These are phyloP conservation scores for Turdus rufiventris DNA, from an alignment of 2,113 vertebrate species.

Conservation along the genomic window DNA sequence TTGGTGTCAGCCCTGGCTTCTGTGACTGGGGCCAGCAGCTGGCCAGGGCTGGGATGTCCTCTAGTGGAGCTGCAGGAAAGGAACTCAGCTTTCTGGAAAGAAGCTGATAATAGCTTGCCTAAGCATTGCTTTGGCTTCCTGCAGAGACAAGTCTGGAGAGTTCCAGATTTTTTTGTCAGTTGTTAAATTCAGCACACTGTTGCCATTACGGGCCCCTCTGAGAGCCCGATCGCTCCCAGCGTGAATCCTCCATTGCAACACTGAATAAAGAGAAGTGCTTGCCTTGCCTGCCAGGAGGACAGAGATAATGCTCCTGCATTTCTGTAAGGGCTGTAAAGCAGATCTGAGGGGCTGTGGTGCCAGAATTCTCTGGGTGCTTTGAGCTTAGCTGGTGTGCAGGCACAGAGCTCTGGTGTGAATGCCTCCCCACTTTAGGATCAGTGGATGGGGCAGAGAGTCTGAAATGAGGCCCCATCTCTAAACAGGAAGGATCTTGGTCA, in stretches of 20 bases:
- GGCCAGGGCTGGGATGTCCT: not conserved
- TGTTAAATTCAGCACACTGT: constrained; percentile 42
- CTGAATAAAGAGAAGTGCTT: not conserved
- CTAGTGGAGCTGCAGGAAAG: not conserved
- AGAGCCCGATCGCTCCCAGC: constrained; percentile 27
- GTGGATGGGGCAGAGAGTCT: fast-evolving
- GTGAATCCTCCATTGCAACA: not conserved
- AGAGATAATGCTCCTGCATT: not conserved
- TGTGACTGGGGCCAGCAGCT: not conserved
- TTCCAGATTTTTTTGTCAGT: constrained; percentile 33
- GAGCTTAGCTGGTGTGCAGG: not conserved
- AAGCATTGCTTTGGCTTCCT: not conserved
- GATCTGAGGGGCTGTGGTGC: not conserved
- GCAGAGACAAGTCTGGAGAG: constrained; percentile 37
- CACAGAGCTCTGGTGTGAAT: not conserved
- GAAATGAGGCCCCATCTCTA: not conserved
- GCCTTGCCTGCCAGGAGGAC: not conserved
- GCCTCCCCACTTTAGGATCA: not conserved
- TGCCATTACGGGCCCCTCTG: not conserved
- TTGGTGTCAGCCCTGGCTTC: not conserved
- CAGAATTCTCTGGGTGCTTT: not conserved
- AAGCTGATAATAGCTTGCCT: not conserved
- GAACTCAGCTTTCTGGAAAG: not conserved
- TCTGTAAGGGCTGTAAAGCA: not conserved
- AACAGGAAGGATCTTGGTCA: not conserved